These are phyloP conservation scores for Brachypalpus laphriformis DNA, from an alignment of 2,888 invertebrate species.

Conservation along the genomic window DNA sequence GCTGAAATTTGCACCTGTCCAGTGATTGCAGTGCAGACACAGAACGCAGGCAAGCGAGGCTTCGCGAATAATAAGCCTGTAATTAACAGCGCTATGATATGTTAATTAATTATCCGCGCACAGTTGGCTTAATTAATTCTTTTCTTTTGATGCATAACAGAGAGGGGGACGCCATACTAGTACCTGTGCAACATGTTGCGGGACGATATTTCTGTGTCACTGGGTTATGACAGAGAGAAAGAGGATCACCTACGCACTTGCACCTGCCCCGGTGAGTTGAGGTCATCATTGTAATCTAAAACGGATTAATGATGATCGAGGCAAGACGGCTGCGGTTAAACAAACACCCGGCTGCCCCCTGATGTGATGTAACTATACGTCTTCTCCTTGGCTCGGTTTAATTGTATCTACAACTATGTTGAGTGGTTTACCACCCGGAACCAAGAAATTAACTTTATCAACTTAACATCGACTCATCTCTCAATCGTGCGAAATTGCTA, in stretches of 20 bases:
- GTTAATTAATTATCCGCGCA: slow-evolving; percentile 72
- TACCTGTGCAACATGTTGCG: slow-evolving; percentile 36
- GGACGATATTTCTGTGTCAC: slow-evolving; percentile 64
- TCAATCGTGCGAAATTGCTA: slow-evolving; percentile 64
- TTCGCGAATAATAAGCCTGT: slow-evolving; percentile 63
- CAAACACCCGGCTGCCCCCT: slow-evolving; percentile 9
- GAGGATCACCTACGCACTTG: slow-evolving; percentile 51
- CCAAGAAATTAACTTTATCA: slow-evolving; percentile 60
- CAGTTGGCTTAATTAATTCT: slow-evolving; percentile 68
- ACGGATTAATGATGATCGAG: slow-evolving; percentile 36
- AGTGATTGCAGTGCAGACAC: slow-evolving; percentile 56
- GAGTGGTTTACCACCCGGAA: slow-evolving; percentile 63
- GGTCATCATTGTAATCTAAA: slow-evolving; percentile 41
- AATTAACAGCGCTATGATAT: slow-evolving; percentile 70
- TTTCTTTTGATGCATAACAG: slow-evolving; percentile 6
- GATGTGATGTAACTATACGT: not conserved
- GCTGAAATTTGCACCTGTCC: slow-evolving; percentile 73
- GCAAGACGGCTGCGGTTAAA: slow-evolving; percentile 14
- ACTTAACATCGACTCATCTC: slow-evolving; percentile 56
- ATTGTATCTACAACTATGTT: slow-evolving; percentile 51
- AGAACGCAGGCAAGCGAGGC: slow-evolving; percentile 44
- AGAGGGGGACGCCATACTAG: slow-evolving; percentile 4
- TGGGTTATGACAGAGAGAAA: slow-evolving; percentile 59
- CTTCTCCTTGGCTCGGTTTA: slow-evolving; percentile 18
- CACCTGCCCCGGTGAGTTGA: slow-evolving; percentile 38